These are phyloP conservation scores for Odontamblyopus lacepedii DNA, from an alignment of 2,797 vertebrate species.

Conservation along the genomic window DNA sequence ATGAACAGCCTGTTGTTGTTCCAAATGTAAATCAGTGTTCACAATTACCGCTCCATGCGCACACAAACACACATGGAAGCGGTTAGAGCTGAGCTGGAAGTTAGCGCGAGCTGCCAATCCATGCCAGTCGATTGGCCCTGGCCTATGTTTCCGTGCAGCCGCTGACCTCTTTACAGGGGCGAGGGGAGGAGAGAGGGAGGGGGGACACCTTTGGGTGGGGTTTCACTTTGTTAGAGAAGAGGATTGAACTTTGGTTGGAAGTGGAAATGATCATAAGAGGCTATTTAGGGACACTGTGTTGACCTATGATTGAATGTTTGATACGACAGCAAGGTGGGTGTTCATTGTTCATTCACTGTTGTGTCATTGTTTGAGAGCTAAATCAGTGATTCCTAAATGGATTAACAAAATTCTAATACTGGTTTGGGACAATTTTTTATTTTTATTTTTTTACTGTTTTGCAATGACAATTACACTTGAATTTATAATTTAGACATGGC, in stretches of 20 bases:
- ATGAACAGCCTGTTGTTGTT: constrained; percentile 17
- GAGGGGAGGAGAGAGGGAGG: constrained; percentile 14
- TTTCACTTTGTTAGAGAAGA: constrained; percentile 19
- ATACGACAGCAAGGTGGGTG: background rate
- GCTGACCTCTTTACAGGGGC: constrained; percentile 61
- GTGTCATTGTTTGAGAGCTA: background rate
- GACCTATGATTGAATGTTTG: background rate
- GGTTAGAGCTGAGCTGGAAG: constrained; percentile 63
- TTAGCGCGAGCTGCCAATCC: constrained; percentile 66
- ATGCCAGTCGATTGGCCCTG: constrained; percentile 69
- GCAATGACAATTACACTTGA: background rate
- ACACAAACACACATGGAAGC: constrained; percentile 64
- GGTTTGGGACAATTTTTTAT: background rate
- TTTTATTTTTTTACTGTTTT: no score
- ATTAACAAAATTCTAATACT: background rate
- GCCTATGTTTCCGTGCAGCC: constrained; percentile 70
- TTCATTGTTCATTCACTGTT: background rate
- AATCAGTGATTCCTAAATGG: background rate
- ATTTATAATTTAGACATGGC: background rate
- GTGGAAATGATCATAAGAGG: constrained; percentile 26
- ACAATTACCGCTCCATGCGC: constrained; percentile 43
- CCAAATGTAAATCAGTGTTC: constrained; percentile 47
- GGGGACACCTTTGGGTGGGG: constrained; percentile 13
- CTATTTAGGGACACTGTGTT: constrained; percentile 4
- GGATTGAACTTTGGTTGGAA: constrained; percentile 33